Base-by-base conservation (phyloP, 64 coral and sea anemone species). In the Pachyseris speciosa region DNA sequence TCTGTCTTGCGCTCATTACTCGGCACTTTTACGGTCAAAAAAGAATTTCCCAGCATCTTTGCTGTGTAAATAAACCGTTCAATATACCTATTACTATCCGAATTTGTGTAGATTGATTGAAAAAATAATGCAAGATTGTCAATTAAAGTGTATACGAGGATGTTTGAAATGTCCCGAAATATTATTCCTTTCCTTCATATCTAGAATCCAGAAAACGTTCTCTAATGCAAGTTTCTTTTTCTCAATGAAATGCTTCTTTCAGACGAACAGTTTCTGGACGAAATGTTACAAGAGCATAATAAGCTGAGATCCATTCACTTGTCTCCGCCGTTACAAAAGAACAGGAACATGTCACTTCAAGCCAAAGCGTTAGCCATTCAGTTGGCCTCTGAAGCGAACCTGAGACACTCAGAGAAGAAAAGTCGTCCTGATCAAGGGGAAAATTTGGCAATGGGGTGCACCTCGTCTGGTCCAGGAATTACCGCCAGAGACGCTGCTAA, bases 401-500 rank as follows among this genome's bases (percentile, higher is more conserved):
- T 93, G 6, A 79, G 86, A 24, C 91, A 93, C 41, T 93, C 91
- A 6, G 48, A 85, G 22, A 93, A 93, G 55, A 50, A 30, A 4
- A 72, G 34, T 22, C 91, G 91, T 4, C 84, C 84, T 1, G 84
- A 88, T 45, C 84, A 93, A 69, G 91, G 84, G 3, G 91, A 93
- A 53, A 93, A 87, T 49, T 53, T 93, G 10, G 91, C 91, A 6
- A 88, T 93, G 91, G 91, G 91, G 36, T 93, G 91, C 37, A 80
- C 91, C n/a, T 87, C 73, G 33, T 85, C 85, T 15, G 84, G 44
- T 22, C 91, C 91, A 8, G 84, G 84, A 24, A 87, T 93, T 17
- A 93, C 91, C 9, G 84, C 84, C 0, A 61, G 66, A 61, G 91
- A 67, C 32, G 91, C 91, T 9, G 84, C 86, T 24, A 93, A 93